Percentiles rank a stretch among this genome's conserved stretches.
phyloP scores from a whole-genome alignment of 1,140 invertebrate genomes.

The Ceratina japonica region DNA sequence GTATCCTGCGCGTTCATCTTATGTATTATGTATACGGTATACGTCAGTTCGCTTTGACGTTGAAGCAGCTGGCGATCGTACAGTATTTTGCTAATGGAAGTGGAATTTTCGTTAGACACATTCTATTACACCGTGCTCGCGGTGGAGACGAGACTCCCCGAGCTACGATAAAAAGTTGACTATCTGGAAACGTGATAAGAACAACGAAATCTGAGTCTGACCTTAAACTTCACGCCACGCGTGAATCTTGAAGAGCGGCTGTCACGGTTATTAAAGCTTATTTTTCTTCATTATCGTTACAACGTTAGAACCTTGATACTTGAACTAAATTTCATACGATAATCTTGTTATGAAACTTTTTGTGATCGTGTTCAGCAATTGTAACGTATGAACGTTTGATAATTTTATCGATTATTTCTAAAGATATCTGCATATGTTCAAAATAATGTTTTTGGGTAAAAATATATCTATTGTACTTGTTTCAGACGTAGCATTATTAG shows the following conservation, averaged over 20 bases:
- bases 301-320: background rate
- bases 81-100: conserved; percentile 20
- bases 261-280: no score
- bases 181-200: conserved; percentile 43
- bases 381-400: background rate
- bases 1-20: no score
- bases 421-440: no score
- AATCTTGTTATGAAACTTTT: no score
- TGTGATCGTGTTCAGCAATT: no score
- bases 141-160: conserved; percentile 11
- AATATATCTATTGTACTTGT: no score
- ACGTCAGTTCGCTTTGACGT: background rate
- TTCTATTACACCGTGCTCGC: conserved; percentile 2
- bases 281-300: background rate
- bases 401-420: background rate
- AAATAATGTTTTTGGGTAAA: no score
- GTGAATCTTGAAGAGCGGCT: background rate
- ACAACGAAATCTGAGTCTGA: conserved; percentile 52
- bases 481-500: no score
- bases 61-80: background rate
- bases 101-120: conserved; percentile 6
- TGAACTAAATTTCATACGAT: no score
- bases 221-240: conserved; percentile 61
- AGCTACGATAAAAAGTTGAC: conserved; percentile 24
- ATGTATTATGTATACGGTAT: no score